Evolutionary conservation across 64 coral and sea anemone species (phyloP), one percentile per base, ranked within the genome.

Genomic region (Porites lutea): DNA sequence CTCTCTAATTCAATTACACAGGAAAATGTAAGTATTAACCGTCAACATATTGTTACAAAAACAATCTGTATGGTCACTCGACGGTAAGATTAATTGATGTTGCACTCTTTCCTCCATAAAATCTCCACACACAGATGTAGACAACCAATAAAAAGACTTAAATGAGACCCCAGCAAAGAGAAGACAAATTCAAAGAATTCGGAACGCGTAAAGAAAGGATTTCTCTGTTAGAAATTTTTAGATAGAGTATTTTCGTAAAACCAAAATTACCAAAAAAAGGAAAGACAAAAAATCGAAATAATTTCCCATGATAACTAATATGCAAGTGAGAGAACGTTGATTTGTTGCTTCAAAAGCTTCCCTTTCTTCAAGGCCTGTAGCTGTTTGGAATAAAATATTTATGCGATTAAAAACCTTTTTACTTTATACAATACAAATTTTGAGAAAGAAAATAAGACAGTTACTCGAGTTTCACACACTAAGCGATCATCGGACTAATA

Each of bases 321-420:
- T 43, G 69, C 69, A 72, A 72, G 20, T 22, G 81, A 84, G 23
- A 84, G 81, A 13, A 73, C 37, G 27, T 91, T 82, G 61, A 91
- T 60, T 82, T 50, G 21, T 45, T 82, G 89, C 23, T 81, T 79
- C 54, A 91, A 62, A 65, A 67, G 70, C 79, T 91, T 71, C 20
- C 82, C 69, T 58, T 52, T 91, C 78, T 73, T 53, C 65, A 91
- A 81, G 55, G 54, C 64, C 45, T 72, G 55, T 45, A 78, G 77
- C 89, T 91, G 89, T 91, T 79, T 59, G 89, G 65, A 59, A 91
- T 83, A 91, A 91, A 72, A 91, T 37, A 91, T 49, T 46, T 81
- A 55, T n/a, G 49, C 6, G 27, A 90, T 84, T 79, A 90, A 79
- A 3, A 75, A 73, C 71, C n/a, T 18, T 23, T 58, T 57, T 9